Base-by-base conservation (phyloP, 2,797 vertebrate species). In the Nasua narica region DNA sequence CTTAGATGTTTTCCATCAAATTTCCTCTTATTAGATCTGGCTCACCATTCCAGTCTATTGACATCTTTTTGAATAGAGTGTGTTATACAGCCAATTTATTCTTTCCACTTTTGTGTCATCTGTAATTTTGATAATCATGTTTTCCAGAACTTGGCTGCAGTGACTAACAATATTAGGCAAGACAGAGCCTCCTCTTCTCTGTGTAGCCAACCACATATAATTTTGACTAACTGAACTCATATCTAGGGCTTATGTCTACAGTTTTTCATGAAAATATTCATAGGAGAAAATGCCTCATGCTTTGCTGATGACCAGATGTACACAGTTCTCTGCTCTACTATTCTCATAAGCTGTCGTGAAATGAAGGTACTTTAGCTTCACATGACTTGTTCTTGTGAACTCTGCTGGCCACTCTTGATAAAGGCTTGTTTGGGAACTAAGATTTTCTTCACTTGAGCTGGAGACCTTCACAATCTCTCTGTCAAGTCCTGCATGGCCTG, bases 301-400 rank as follows among this genome's bases (percentile, higher is more conserved):
- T 86, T 88, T 92, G 60, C 85, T 87, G 56, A 72, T 72, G 70
- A 54, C 58, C 60, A 46, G 81, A 81, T 90, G 74, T 62, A 25
- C 67, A 58, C 52, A 88, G 79, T 70, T 81, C 9, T 43, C n/a
- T 83, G 60, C 21, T 95, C 37, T 86, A 43, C 58, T 85, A 70
- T 79, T 23, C 43, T 95, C 96, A 95, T 67, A 90, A 97, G 70
- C 65, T 96, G 86, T 72, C 94, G 93, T 58, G 62, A 93, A 94
- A 87, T 82, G 46, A 93, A 96, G 65, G 52, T 76, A 21, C 13
- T 85, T 92, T 86, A 85, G 15, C 54, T 88, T 95, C 77, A 82
- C 11, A 50, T 82, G 29, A 9, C 54, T 94, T 93, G 70, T 72
- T 90, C 78, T 82, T 79, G 13, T 96, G 85, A 85, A 95, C 27